These are phyloP conservation scores for Pentamera pediparva DNA, from an alignment of 53 echinoderm and acorn worm genomes.

Conservation along the genomic window DNA sequence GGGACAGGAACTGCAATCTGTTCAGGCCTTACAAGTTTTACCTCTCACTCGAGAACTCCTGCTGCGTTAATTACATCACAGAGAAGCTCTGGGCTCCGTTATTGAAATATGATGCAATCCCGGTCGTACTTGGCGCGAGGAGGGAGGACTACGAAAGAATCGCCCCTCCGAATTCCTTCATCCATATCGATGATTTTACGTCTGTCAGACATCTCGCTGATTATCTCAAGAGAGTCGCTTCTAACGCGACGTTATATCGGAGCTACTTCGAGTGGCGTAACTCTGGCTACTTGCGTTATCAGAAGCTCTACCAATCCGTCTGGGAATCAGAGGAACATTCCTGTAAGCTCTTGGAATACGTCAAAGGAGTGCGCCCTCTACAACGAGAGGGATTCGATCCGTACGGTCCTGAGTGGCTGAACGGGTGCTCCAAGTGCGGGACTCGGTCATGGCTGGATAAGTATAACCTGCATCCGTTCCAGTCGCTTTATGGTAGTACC, in stretches of 20 bases:
- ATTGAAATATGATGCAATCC: neutral
- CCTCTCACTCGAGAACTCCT: constrained; percentile 11
- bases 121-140: constrained; percentile 3
- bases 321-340: constrained; percentile 20
- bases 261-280: constrained; percentile 27
- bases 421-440: neutral
- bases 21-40: constrained; percentile 16
- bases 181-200: constrained; percentile 8
- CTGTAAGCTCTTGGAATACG: constrained; percentile 15
- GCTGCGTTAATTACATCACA: constrained; percentile 14
- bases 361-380: neutral
- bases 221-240: neutral
- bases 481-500: neutral
- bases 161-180: constrained; percentile 24
- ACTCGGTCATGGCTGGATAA: neutral
- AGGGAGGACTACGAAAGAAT: constrained; percentile 11
- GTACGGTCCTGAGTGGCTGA: neutral
- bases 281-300: neutral
- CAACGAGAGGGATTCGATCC: neutral
- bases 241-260: constrained; percentile 6
- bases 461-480: neutral
- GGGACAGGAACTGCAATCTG: neutral
- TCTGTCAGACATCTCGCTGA: constrained; percentile 1
- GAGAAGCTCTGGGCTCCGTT: constrained; percentile 10
- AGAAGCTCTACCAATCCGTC: neutral